A percentile compares a stretch with the other conserved stretches of the same genome.
Evolutionary conservation across 2,888 invertebrate species (phyloP).

Genomic region (Drosophila melanocephala): DNA sequence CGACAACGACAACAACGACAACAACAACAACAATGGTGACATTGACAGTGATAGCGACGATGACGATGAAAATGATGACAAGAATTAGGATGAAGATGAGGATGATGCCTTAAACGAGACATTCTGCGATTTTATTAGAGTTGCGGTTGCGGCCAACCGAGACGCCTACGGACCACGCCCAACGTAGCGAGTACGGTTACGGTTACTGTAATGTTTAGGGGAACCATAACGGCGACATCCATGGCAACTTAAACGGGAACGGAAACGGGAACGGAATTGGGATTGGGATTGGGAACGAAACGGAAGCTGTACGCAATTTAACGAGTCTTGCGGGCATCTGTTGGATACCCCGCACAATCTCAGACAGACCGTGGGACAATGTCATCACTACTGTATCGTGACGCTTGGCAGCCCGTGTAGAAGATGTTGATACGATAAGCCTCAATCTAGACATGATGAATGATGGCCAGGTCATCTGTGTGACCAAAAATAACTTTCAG

Average conservation of each 20-base stretch:
- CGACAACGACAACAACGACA: neutral
- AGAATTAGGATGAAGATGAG: slow-evolving; percentile 1
- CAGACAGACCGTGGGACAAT: neutral
- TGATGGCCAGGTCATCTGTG: slow-evolving; percentile 2
- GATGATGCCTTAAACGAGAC: slow-evolving; percentile 45
- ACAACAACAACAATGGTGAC: neutral
- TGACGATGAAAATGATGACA: slow-evolving; percentile 15
- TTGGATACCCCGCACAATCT: slow-evolving; percentile 23
- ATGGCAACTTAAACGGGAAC: neutral
- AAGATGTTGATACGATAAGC: neutral
- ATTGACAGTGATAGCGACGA: slow-evolving; percentile 5
- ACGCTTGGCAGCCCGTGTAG: neutral
- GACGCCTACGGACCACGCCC: slow-evolving; percentile 11
- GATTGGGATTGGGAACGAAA: neutral
- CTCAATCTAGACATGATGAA: neutral
- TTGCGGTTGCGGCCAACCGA: slow-evolving; percentile 47
- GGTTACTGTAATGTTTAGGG: neutral
- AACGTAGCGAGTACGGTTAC: slow-evolving; percentile 2
- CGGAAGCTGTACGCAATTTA: slow-evolving; percentile 62
- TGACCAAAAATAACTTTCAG: neutral
- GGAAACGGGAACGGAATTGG: neutral
- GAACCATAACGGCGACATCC: neutral
- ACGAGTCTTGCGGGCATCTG: slow-evolving; percentile 56
- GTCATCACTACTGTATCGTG: neutral
- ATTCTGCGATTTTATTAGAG: slow-evolving; percentile 52